phyloP scores from a whole-genome alignment of 1,140 invertebrate species.

The Ceratina japonica region DNA sequence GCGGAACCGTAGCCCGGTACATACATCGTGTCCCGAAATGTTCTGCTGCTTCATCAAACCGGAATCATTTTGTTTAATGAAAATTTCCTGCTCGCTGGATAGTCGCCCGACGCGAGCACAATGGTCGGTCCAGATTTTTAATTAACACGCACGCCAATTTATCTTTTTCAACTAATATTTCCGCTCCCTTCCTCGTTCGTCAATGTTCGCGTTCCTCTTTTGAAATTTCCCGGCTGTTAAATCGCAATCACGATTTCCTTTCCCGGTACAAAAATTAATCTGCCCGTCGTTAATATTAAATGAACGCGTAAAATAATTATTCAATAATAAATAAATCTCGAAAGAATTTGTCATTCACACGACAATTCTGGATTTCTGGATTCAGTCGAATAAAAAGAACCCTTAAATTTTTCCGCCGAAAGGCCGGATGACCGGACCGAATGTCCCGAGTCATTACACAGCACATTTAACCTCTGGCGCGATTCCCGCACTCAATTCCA shows the following conservation, averaged over 20 bases:
- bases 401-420: neutral
- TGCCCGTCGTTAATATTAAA: too few relatives aligned
- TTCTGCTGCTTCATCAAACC: neutral
- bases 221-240: too few relatives aligned
- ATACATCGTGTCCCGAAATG: neutral
- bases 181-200: neutral
- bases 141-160: conserved; percentile 3
- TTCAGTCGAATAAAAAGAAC: neutral
- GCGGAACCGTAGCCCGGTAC: too few relatives aligned
- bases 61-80: neutral
- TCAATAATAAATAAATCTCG: too few relatives aligned
- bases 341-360: too few relatives aligned
- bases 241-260: too few relatives aligned
- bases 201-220: too few relatives aligned
- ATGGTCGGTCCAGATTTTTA: neutral
- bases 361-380: too few relatives aligned
- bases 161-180: neutral
- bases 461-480: neutral
- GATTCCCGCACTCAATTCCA: neutral
- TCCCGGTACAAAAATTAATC: too few relatives aligned
- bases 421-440: neutral
- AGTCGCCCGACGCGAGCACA: too few relatives aligned
- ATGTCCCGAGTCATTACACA: neutral
- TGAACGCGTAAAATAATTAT: too few relatives aligned
- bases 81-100: neutral